Evolutionary conservation across 2,797 vertebrate genomes (phyloP).

Genomic region (Onychomys torridus): DNA sequence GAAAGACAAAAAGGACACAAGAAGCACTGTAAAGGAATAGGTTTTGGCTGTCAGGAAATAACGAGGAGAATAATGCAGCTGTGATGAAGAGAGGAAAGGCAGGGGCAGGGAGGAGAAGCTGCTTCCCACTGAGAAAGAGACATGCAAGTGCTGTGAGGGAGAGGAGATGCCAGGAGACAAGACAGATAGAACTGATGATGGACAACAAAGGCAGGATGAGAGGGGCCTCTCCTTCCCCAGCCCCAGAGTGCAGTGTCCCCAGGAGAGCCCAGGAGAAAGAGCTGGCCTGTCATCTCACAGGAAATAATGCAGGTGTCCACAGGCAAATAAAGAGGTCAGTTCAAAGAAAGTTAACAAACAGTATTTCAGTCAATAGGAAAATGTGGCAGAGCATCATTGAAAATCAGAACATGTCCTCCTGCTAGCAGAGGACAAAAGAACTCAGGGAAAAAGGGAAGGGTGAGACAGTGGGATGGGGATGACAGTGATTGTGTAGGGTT

Average conservation of each 20-base stretch:
- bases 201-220: background rate
- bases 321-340: background rate
- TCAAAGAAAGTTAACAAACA: conserved; percentile 32
- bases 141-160: background rate
- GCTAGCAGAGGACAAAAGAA: background rate
- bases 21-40: background rate
- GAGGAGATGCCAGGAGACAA: background rate
- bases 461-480: background rate
- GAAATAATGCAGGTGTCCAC: conserved; percentile 32
- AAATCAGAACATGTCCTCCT: background rate
- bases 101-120: background rate
- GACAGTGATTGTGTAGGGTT: background rate
- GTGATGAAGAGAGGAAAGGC: background rate
- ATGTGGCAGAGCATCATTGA: background rate
- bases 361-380: conserved; percentile 46
- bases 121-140: background rate
- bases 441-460: background rate
- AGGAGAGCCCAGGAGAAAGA: background rate
- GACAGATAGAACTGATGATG: background rate
- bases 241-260: background rate
- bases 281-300: background rate
- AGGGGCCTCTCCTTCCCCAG: accelerated
- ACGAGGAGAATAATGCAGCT: background rate
- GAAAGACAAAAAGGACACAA: background rate
- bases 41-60: background rate